Conservation (phyloP, 2,113 vertebrate species). For the Gavialis gangeticus region DNA sequence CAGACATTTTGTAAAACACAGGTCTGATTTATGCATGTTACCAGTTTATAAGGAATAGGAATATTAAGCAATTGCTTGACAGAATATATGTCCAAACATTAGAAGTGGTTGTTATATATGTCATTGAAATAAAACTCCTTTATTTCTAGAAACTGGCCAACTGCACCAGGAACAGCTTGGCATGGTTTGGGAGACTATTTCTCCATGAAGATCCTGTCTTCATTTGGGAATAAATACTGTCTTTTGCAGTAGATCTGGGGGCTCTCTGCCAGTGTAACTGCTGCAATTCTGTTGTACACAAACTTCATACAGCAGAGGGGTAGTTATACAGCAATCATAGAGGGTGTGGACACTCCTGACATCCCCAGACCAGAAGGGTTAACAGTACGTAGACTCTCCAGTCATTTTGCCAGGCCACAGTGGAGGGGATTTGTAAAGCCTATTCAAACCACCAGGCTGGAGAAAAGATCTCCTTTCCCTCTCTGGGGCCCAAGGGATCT, state of each 20-base stretch:
- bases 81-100: neutral
- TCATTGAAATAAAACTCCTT: neutral
- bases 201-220: neutral
- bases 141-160: neutral
- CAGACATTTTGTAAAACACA: neutral
- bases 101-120: neutral
- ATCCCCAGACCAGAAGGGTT: neutral
- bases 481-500: neutral
- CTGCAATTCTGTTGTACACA: rapidly evolving
- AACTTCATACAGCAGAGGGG: neutral
- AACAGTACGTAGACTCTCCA: neutral
- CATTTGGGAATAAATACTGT: neutral
- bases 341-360: neutral
- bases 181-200: neutral
- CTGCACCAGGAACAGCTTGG: neutral
- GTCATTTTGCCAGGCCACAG: neutral
- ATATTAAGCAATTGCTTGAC: neutral
- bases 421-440: neutral
- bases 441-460: neutral
- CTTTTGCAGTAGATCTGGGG: neutral
- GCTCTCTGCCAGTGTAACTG: neutral
- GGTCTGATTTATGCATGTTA: neutral
- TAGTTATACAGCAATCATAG: neutral
- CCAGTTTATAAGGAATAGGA: neutral
- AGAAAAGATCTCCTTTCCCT: neutral